Evolutionary conservation across 2,797 vertebrate species (phyloP).

Genomic region (Spizella passerina): DNA sequence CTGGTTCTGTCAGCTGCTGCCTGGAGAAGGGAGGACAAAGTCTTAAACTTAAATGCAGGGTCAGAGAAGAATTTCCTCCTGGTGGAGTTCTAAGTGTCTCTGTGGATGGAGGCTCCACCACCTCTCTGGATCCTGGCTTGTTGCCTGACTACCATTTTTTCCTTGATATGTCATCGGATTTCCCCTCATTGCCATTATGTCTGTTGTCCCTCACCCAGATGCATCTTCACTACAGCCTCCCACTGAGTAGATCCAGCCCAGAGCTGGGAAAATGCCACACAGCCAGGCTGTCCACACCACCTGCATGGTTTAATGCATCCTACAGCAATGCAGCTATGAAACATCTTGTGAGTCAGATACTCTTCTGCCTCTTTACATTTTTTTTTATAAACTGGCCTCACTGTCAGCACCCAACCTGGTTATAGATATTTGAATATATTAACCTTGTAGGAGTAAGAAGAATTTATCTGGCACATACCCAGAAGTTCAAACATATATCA

Average conservation of each 20-base stretch:
- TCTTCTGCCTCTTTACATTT: neutral
- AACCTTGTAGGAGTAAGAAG: neutral
- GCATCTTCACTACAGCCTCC: neutral
- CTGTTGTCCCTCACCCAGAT: neutral
- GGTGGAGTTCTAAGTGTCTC: neutral
- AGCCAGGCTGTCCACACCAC: neutral
- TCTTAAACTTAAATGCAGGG: neutral
- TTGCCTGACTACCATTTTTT: neutral
- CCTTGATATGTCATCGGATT: neutral
- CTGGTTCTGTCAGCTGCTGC: neutral
- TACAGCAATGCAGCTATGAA: neutral
- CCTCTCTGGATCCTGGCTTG: neutral
- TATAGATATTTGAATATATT: neutral
- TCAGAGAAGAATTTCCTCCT: neutral
- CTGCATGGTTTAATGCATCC: neutral
- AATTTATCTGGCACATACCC: neutral
- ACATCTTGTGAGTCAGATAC: accelerated
- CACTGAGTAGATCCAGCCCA: neutral
- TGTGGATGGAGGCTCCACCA: neutral
- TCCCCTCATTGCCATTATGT: neutral
- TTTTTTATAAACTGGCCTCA: neutral
- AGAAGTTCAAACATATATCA: neutral
- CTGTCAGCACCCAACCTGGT: neutral
- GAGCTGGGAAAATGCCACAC: accelerated
- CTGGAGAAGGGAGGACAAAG: neutral